Conservation (phyloP, 2,113 vertebrate species). For the Galemys pyrenaicus region DNA sequence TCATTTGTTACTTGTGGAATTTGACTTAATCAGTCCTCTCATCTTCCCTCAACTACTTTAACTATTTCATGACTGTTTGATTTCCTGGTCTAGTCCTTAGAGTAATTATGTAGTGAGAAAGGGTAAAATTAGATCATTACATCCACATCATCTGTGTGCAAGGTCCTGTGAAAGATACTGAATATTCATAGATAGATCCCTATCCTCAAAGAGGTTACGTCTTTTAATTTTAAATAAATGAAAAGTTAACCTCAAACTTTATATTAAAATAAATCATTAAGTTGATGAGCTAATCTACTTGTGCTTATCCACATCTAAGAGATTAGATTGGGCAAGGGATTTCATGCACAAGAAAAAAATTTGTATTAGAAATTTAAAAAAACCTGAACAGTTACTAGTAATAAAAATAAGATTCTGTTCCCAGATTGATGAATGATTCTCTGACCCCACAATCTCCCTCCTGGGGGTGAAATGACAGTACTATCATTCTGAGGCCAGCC, state of each 20-base stretch:
- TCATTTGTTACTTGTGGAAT: neutral
- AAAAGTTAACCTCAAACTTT: conserved; percentile 12
- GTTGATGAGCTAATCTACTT: neutral
- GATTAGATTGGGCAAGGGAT: neutral
- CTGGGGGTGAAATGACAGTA: neutral
- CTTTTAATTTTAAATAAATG: neutral
- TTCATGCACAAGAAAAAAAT: neutral
- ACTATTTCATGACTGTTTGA: neutral
- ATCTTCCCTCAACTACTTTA: neutral
- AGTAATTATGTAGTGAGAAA: neutral
- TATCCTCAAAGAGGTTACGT: neutral
- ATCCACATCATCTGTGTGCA: neutral
- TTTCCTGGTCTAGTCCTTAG: conserved; percentile 27
- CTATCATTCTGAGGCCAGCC: neutral
- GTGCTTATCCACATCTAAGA: neutral
- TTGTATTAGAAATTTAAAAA: conserved; percentile 28
- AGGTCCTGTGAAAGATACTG: neutral
- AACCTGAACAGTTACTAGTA: neutral
- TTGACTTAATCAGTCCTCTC: neutral
- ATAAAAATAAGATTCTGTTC: neutral
- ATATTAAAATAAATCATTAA: conserved; percentile 9
- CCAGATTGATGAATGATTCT: neutral
- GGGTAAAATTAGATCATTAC: neutral
- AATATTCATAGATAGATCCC: conserved; percentile 18
- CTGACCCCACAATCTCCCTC: neutral